Base-by-base conservation (phyloP, 2,797 vertebrate species). In the Coranthus polyacanthus region DNA sequence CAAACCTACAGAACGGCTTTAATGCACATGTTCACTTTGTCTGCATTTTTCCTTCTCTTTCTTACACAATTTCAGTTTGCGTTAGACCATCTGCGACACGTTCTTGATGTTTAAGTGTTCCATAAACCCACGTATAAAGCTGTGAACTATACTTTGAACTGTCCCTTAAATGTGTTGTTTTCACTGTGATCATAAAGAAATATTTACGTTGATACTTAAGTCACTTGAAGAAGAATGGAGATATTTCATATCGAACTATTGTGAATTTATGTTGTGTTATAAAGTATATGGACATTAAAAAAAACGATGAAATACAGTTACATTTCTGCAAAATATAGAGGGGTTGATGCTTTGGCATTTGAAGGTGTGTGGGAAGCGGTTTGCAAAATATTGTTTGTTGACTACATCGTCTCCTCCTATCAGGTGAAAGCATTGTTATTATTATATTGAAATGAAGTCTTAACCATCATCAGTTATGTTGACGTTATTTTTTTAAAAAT, bases 301-400 rank as follows among this genome's bases (percentile, higher is more conserved):
- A n/a, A n/a, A n/a, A n/a, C n/a, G n/a, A n/a, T n/a, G n/a, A n/a
- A n/a, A n/a, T n/a, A n/a, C n/a, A n/a, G n/a, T n/a, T n/a, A n/a
- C n/a, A n/a, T n/a, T n/a, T n/a, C n/a, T 32, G 29, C 8, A 32
- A 32, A 32, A 10, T 32, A 32, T 10, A 5, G 10, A 10, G 10
- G 29, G 1, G 29, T 32, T 32, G 29, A 9, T 32, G 29, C 29
- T 32, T 32, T 32, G 34, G 17, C 16, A 26, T 20, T 5, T 4
- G 17, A 61, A 60, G 20, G 26, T 49, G 46, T 51, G 56, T 69
- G 57, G 55, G 34, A 60, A 61, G 55, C n/a, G 11, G 69, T 74
- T 84, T 80, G 60, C 65, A 68, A 72, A 82, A 81, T 79, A 76
- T n/a, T n/a, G n/a, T n/a, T n/a, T n/a, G n/a, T n/a, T n/a, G n/a